Evolutionary conservation across 2,113 vertebrate species (phyloP), one percentile per base, ranked within the genome.

Genomic region (Fulmarus glacialis): DNA sequence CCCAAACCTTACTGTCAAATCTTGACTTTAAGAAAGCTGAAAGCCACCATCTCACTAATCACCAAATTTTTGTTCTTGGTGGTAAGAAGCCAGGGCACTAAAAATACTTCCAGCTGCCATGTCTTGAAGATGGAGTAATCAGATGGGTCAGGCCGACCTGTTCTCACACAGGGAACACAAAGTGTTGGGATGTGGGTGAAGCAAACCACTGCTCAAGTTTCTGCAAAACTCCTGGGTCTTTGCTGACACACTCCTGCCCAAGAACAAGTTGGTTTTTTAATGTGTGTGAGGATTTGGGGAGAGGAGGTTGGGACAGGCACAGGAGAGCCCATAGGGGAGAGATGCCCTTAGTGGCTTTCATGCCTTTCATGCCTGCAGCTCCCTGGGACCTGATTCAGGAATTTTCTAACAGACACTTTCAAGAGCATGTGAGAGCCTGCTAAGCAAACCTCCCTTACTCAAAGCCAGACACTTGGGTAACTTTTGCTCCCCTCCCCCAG

Each of bases 321-420:
- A 87, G 40, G 38, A 78, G 34, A 92, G 63, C 43, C 70, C 67
- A 75, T 0, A 75, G 55, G 15, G 27, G 47, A 95, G 91, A 78
- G 81, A 96, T 73, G 80, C 78, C 89, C 86, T 93, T 45, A 55
- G 81, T 89, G 90, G 89, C 81, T 88, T 91, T 97, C 97, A 90
- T 97, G 86, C 96, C 89, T 96, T 75, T 89, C 96, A 75, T 97
- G 95, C 81, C 90, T 82, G 66, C 72, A 95, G 93, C 52, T 82
- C 91, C 78, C 86, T 62, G 90, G 89, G 92, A 97, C 83, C 72
- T 4, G n/a, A 72, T 94, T 96, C 96, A 98, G 91, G 98, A 97
- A 97, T 97, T 90, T 92, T 90, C 93, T 92, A 93, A 93, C 84
- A 85, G 93, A 96, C 67, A 94, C 82, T 96, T 90, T 80, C 70